A percentile compares a stretch with the other conserved stretches of the same genome.
These are phyloP conservation scores for Lasioglossum malachurum DNA, from an alignment of 2,888 invertebrate genomes.

Conservation along the genomic window DNA sequence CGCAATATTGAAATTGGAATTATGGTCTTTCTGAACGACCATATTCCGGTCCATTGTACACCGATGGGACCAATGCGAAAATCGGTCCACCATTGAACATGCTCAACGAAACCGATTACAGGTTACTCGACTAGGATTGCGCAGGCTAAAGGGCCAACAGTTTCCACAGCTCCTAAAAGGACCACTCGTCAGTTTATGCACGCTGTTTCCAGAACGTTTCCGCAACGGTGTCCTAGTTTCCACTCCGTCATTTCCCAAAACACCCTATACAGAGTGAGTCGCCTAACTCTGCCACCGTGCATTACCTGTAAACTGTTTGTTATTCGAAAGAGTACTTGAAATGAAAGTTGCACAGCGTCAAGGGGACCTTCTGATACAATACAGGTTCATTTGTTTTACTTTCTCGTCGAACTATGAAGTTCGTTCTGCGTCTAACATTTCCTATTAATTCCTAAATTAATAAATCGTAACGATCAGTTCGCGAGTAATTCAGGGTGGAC, in stretches of 20 bases:
- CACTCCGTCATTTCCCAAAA: background rate
- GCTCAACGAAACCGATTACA: background rate
- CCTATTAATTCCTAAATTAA: background rate
- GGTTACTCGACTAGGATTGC: conserved; percentile 1
- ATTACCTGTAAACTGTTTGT: conserved; percentile 3
- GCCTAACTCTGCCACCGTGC: background rate
- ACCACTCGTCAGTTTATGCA: conserved; percentile 5
- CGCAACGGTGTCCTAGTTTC: background rate
- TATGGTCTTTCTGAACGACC: background rate
- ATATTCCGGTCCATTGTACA: background rate
- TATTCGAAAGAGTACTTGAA: background rate
- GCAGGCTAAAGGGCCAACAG: background rate
- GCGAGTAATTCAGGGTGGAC: background rate
- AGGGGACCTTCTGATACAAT: background rate
- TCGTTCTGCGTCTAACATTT: background rate
- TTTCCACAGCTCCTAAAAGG: conserved; percentile 3
- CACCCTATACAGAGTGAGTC: conserved; percentile 11
- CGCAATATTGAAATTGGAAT: background rate
- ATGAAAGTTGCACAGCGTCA: background rate
- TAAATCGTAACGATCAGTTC: background rate
- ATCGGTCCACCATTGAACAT: background rate
- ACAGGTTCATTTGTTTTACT: background rate
- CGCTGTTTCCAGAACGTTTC: conserved; percentile 2
- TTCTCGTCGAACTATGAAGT: background rate
- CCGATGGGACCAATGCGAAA: background rate